Evolutionary conservation across 2,888 invertebrate genomes (phyloP).

Genomic region (Drosophila nr. perissopoda): DNA sequence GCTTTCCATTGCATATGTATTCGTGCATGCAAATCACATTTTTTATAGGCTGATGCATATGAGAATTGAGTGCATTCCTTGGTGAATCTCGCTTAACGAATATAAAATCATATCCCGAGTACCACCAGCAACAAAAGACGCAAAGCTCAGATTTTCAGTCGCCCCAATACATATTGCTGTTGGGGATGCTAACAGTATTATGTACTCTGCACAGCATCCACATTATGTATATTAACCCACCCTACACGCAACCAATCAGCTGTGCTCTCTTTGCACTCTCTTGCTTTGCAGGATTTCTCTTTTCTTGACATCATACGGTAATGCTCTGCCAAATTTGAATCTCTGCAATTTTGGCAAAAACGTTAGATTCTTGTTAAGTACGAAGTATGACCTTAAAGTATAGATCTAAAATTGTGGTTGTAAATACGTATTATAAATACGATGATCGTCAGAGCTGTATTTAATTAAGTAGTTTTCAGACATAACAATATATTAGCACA

Average conservation of each 20-base stretch:
- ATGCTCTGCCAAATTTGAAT: conserved; percentile 11
- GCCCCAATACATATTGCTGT: conserved; percentile 80
- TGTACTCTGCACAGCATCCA: conserved; percentile 20
- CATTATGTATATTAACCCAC: conserved; percentile 40
- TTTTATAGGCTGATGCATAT: conserved; percentile 3
- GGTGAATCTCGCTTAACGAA: conserved; percentile 19
- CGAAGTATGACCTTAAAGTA: background rate
- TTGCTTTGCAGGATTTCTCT: conserved; percentile 43
- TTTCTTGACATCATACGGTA: background rate
- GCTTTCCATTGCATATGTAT: conserved; percentile 14
- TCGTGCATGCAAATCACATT: background rate
- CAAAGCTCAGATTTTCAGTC: conserved; percentile 33
- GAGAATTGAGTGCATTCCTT: conserved; percentile 5
- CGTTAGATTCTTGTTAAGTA: background rate
- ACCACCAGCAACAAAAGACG: conserved; percentile 29
- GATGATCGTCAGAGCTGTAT: background rate
- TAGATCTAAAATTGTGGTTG: background rate
- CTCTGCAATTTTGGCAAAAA: conserved; percentile 11
- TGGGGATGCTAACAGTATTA: conserved; percentile 80
- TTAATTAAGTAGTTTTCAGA: background rate
- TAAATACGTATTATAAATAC: background rate
- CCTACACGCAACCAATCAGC: conserved; percentile 55
- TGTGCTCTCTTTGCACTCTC: conserved; percentile 56
- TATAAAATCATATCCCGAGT: conserved; percentile 23
- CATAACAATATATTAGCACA: background rate